Percentiles rank a stretch among this genome's conserved stretches.
These are phyloP conservation scores for Patella vulgata DNA, from an alignment of 1,140 invertebrate genomes.

Conservation along the genomic window DNA sequence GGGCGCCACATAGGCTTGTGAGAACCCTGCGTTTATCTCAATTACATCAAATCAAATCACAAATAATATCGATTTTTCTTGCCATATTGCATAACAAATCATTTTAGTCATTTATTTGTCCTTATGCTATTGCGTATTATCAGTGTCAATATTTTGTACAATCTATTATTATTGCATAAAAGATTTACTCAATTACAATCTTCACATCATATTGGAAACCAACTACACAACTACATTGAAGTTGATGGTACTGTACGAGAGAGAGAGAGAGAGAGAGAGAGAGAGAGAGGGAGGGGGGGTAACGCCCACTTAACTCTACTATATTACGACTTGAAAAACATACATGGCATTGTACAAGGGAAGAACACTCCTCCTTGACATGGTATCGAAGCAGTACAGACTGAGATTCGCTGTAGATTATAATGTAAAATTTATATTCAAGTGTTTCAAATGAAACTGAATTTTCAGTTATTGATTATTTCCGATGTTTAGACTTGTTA, in stretches of 20 bases:
- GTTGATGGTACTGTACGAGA: neutral
- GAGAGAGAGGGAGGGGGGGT: constrained; percentile 29
- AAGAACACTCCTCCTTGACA: neutral
- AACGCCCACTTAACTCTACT: neutral
- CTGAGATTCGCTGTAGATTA: too few species aligned
- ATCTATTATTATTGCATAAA: neutral
- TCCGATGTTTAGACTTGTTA: too few species aligned
- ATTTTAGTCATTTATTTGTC: neutral
- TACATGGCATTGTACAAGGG: neutral
- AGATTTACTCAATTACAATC: constrained; percentile 7
- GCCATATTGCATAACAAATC: neutral
- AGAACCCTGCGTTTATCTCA: too few species aligned
- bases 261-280: constrained; percentile 19
- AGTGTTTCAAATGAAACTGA: too few species aligned
- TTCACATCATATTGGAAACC: constrained; percentile 1
- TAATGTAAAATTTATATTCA: too few species aligned
- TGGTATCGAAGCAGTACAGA: neutral
- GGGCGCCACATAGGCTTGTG: too few species aligned
- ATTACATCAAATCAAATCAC: too few species aligned
- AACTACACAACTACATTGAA: neutral
- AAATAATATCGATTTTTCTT: too few species aligned
- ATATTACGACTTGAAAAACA: neutral
- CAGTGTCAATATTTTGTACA: neutral
- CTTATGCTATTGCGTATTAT: neutral
- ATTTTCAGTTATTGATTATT: too few species aligned